Base-by-base conservation (phyloP, 1,140 invertebrate species). In the Pteromalus puparum region DNA sequence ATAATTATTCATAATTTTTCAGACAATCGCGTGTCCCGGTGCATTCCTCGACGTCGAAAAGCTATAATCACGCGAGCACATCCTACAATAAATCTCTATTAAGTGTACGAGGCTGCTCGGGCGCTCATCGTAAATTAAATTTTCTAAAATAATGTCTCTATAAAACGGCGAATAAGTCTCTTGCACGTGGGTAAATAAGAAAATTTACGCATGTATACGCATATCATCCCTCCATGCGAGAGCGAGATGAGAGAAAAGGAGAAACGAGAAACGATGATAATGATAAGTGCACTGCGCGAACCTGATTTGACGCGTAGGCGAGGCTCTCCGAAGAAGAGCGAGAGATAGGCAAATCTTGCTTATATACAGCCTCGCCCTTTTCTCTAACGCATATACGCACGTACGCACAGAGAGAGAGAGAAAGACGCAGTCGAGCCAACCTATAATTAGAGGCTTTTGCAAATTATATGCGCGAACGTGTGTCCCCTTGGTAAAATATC, bases 401-500 rank as follows among this genome's bases (percentile, higher is more conserved):
- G 26, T n/a, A 76, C 24, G 67, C 53, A 9, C 68, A 21, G 2
- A n/a, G 2, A n/a, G 13, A 53, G 13, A 53, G 48, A 53, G 1
- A 21, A 5, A 53, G 13, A 21, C 48, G 18, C 13, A 53, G 18
- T 21, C 21, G 21, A 61, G 88, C 89, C 89, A 90, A 91, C 90
- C 90, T 88, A 90, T 91, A 91, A 91, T 91, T 91, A 91, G 90
- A 91, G 90, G 88, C 89, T 91, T 91, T 91, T 84, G 88, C 88
- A 91, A 91, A 91, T 91, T 91, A 91, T 90, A 91, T 91, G 91
- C 90, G 89, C 89, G 90, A 91, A 90, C 90, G 85, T 90, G 90
- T 91, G 91, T 91, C 90, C 90, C 88, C 89, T 91, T 87, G 89
- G 90, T 91, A 91, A 91, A 91, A 91, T 91, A 91, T 91, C 89